Conservation (phyloP, 2,113 vertebrate genomes). For the Todiramphus chloris region DNA sequence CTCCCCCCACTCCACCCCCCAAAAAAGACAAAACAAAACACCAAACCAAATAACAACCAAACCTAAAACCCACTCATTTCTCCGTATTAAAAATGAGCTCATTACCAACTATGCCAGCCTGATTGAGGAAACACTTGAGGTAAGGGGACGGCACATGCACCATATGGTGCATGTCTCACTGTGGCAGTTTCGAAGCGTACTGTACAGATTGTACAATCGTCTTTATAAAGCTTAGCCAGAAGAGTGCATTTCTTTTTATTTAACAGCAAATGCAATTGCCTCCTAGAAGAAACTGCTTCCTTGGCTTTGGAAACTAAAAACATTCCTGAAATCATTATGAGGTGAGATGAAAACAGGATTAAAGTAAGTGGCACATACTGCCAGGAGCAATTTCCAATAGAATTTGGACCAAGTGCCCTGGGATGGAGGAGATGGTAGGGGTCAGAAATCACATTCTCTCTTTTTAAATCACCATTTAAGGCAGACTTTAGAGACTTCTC, state of each 20-base stretch:
- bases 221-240: conserved; percentile 3
- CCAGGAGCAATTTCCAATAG: background rate
- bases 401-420: background rate
- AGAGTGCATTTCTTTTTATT: conserved; percentile 35
- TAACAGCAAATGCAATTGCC: conserved; percentile 24
- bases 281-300: background rate
- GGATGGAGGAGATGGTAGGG: background rate
- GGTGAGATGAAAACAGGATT: conserved; percentile 55
- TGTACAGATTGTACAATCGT: conserved; percentile 42
- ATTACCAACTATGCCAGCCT: background rate
- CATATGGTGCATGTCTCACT: conserved; percentile 20
- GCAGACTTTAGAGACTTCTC: background rate
- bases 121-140: background rate
- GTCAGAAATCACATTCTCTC: background rate
- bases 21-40: background rate
- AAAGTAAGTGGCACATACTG: conserved; percentile 10
- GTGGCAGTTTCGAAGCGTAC: background rate
- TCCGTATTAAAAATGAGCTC: background rate
- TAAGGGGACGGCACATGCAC: background rate
- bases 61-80: background rate
- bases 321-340: conserved; percentile 52
- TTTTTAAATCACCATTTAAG: background rate
- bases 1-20: rapidly evolving
- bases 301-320: conserved; percentile 51
- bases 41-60: background rate